Evolutionary conservation across 2,888 invertebrate species (phyloP), one percentile per base, ranked within the genome.

Genomic region (Drosophila subquinaria): DNA sequence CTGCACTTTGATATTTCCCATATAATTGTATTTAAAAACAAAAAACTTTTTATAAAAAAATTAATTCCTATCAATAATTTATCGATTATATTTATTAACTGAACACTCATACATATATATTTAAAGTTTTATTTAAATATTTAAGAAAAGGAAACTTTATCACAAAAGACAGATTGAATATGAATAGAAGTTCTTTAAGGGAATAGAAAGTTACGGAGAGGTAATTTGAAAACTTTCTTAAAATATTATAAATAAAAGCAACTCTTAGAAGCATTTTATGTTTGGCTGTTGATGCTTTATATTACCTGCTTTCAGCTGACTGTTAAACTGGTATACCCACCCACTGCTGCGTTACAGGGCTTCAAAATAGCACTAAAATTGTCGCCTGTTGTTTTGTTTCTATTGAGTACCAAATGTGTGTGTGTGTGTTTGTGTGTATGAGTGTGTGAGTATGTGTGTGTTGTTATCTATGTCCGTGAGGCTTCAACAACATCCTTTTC

Each of bases 291-390:
- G 30, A 30, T 30, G 30, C 35, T n/a, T 38, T 38, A n/a, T n/a
- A 17, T 42, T 40, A 15, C 3, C 36, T 5, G 13, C 10, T 15
- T 38, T 53, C 9, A 43, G 33, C 1, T 33, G 33, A 4, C 40
- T 53, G 9, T 1, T 8, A 3, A 15, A 13, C 42, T 3, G 11
- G 10, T 15, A 30, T 36, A 15, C 20, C 45, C 35, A 27, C 0
- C 6, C 1, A 15, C 1, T 10, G 10, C 1, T 27, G 2, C 4
- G 17, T 15, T 53, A 45, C 48, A 55, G 68, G 68, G 68, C 52
- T 76, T 66, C 23, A 59, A 69, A 69, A 77, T 67, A 67, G 20
- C 79, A 79, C 77, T 84, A 77, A 87, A 84, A 73, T 87, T 72
- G 73, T 83, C 73, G 79, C 66, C 77, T 72, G 51, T 75, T 60